Conservation (phyloP, 2,113 vertebrate species). For the Oncorhynchus masou region DNA sequence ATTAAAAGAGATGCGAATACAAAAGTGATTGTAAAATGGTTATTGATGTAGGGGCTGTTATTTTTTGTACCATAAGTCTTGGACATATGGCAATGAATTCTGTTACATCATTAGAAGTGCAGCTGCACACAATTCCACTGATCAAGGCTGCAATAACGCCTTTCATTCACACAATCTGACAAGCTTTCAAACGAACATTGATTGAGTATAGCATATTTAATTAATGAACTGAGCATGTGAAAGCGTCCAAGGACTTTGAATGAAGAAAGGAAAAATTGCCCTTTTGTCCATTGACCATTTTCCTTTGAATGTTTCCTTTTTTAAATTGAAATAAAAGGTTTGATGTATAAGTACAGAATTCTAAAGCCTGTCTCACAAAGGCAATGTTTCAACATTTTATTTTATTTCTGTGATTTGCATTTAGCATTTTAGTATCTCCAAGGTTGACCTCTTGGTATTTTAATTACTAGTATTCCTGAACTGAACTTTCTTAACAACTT, state of each 20-base stretch:
- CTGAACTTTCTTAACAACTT: background rate
- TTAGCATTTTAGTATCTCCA: constrained; percentile 24
- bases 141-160: constrained; percentile 64
- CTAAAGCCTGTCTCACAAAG: constrained; percentile 49
- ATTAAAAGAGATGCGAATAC: background rate
- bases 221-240: constrained; percentile 66
- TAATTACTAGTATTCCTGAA: constrained; percentile 21
- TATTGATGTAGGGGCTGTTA: background rate
- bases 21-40: background rate
- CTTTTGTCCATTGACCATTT: constrained; percentile 69
- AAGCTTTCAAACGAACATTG: constrained; percentile 63
- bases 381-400: constrained; percentile 24
- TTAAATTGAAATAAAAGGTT: constrained; percentile 55
- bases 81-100: constrained; percentile 51
- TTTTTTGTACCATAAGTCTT: background rate
- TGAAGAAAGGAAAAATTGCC: constrained; percentile 57
- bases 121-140: constrained; percentile 47
- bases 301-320: constrained; percentile 46
- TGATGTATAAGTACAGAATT: constrained; percentile 52
- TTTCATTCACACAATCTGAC: constrained; percentile 65
- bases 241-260: constrained; percentile 69
- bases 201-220: constrained; percentile 71
- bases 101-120: constrained; percentile 54
- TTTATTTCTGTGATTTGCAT: constrained; percentile 43
- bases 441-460: constrained; percentile 56